Percentiles rank a stretch among this genome's conserved stretches.
Conservation (phyloP, 2,113 vertebrate species). For the Lagopus leucura region DNA sequence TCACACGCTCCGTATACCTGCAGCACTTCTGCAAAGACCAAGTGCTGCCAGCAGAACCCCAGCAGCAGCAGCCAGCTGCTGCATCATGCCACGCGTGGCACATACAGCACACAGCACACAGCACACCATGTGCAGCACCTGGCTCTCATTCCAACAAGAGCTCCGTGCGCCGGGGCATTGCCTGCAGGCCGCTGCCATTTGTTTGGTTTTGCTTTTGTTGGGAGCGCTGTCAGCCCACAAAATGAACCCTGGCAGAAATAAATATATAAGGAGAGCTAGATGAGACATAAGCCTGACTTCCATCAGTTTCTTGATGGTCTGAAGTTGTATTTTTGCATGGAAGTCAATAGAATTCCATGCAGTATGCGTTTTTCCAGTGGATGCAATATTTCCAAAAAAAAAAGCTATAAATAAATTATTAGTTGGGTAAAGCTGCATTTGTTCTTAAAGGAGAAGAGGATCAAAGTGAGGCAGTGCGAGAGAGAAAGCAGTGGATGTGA, state of each 20-base stretch:
- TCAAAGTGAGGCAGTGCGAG: not conserved
- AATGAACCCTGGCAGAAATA: not conserved
- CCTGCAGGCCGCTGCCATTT: not conserved
- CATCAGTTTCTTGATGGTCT: not conserved
- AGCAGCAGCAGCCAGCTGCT: not conserved
- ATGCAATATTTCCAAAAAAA: slow-evolving; percentile 52
- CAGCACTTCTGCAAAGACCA: not conserved
- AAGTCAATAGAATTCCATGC: slow-evolving; percentile 25
- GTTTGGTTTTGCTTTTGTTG: not conserved
- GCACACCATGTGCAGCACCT: too few relatives aligned
- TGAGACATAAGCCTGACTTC: not conserved
- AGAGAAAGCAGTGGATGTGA: not conserved
- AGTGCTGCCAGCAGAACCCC: not conserved
- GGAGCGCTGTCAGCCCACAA: not conserved
- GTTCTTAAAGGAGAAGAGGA: slow-evolving; percentile 30
- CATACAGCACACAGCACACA: too few relatives aligned
- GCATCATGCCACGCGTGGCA: too few relatives aligned
- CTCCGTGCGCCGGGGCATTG: not conserved
- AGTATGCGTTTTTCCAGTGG: slow-evolving; percentile 24
- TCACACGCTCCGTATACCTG: not conserved
- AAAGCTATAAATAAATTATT: slow-evolving; percentile 51
- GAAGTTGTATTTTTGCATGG: slow-evolving; percentile 29
- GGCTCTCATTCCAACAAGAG: too few relatives aligned
- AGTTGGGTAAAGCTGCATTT: slow-evolving; percentile 9
- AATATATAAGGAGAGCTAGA: not conserved